phyloP scores from a whole-genome alignment of 2,113 vertebrate species.

The Trogon surrucura region DNA sequence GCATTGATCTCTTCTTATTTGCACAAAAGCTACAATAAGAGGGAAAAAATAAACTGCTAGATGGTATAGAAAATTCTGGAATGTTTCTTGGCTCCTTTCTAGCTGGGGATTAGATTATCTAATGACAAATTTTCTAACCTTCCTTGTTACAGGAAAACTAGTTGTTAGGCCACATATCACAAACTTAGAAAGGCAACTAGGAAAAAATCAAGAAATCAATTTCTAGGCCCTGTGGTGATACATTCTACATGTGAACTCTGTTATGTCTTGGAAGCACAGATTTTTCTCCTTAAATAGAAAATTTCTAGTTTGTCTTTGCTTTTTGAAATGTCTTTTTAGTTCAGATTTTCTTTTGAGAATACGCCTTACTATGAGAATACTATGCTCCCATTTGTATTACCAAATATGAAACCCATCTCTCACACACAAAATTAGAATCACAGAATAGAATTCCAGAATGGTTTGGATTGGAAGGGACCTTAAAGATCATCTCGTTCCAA shows the following conservation, averaged over 20 bases:
- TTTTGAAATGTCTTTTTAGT: constrained; percentile 15
- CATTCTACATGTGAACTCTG: background rate
- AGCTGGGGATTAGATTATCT: background rate
- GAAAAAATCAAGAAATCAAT: constrained; percentile 38
- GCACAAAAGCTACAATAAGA: background rate
- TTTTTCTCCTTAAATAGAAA: constrained; percentile 36
- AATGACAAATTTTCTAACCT: background rate
- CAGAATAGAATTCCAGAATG: background rate
- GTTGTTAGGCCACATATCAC: background rate
- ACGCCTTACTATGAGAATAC: background rate
- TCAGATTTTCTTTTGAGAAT: background rate
- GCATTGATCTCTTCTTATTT: accelerated
- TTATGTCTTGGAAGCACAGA: constrained; percentile 9
- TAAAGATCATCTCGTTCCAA: background rate
- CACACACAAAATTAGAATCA: background rate
- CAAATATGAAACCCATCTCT: background rate
- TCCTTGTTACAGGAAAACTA: background rate
- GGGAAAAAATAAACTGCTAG: background rate
- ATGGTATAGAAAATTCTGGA: background rate
- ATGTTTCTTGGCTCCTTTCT: background rate
- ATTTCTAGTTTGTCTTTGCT: background rate
- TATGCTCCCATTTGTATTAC: background rate
- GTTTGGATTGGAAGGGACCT: background rate
- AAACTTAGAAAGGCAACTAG: constrained; percentile 6
- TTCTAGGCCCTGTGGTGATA: constrained; percentile 1